Evolutionary conservation across 2,888 invertebrate genomes (phyloP), one percentile per base, ranked within the genome.

Genomic region (Tachina lurida): DNA sequence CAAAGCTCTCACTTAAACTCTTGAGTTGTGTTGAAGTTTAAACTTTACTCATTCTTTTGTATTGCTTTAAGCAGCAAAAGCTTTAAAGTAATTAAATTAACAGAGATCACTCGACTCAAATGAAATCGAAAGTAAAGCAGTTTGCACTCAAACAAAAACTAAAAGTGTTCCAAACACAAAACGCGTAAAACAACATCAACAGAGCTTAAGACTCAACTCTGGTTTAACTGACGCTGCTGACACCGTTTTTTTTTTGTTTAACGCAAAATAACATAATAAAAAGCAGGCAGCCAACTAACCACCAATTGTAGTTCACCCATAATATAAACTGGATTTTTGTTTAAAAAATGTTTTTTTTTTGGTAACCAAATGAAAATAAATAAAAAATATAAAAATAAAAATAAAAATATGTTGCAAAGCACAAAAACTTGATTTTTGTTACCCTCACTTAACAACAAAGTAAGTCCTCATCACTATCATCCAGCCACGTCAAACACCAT

Each of bases 221-320:
- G 79, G 85, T 86, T 84, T 84, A 52, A 12, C 79, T 87, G 86
- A 87, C 85, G 87, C 87, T 84, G 88, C 87, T 88, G 88, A 88
- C 88, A 88, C 87, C 79, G 82, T 84, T 88, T 87, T 85, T 76
- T 31, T 31, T 87, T 85, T 76, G 5, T 31, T 31, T 31, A 31
- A 86, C 71, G 83, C 83, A 86, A 86, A 86, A 80, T 60, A 73
- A 22, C 4, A 60, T 52, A 56, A 65, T 31, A 58, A 68, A 58
- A 39, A 70, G 12, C 76, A 63, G 39, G 39, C 43, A 67, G 76
- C 41, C 63, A 76, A 73, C 58, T 43, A 73, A 56, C 60, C 31
- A 31, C 31, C 31, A 31, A 7, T 31, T 31, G 31, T 31, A 31
- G 31, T 31, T 75, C 78, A 71, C 82, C 82, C 82, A 83, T 83